Conservation (phyloP, 2,888 invertebrate genomes). For the Leuctra nigra region DNA sequence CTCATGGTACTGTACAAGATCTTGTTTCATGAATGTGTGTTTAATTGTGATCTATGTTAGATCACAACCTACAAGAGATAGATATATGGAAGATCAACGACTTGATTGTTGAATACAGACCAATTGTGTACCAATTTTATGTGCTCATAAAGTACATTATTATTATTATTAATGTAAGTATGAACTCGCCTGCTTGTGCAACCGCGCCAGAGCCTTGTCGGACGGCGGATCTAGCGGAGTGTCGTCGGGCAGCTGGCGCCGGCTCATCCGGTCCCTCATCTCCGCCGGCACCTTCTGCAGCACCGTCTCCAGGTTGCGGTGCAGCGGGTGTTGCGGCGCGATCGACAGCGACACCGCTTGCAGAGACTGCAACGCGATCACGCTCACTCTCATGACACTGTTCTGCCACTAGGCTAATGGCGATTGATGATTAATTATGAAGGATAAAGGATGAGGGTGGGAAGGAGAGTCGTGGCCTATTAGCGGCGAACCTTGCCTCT, state of each 20-base stretch:
- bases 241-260: conserved; percentile 52
- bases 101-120: too few species aligned
- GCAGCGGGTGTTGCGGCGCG: conserved; percentile 64
- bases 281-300: conserved; percentile 79
- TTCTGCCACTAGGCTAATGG: too few species aligned
- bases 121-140: too few species aligned
- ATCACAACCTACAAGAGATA: too few species aligned
- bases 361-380: conserved; percentile 64
- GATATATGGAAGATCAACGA: too few species aligned
- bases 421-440: neutral
- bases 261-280: conserved; percentile 64
- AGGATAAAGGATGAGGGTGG: neutral
- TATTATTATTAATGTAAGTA: too few species aligned
- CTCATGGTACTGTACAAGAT: too few species aligned
- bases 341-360: conserved; percentile 75
- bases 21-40: too few species aligned
- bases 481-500: neutral
- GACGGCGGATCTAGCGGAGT: conserved; percentile 61
- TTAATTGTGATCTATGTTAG: too few species aligned
- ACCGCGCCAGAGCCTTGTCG: conserved; percentile 77
- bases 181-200: conserved; percentile 92
- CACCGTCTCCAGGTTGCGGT: conserved; percentile 80
- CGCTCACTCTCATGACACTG: too few species aligned
- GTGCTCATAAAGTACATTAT: too few species aligned
- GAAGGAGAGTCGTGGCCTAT: too few species aligned